Conservation (phyloP, 2,797 vertebrate genomes). For the Mus caroli region DNA sequence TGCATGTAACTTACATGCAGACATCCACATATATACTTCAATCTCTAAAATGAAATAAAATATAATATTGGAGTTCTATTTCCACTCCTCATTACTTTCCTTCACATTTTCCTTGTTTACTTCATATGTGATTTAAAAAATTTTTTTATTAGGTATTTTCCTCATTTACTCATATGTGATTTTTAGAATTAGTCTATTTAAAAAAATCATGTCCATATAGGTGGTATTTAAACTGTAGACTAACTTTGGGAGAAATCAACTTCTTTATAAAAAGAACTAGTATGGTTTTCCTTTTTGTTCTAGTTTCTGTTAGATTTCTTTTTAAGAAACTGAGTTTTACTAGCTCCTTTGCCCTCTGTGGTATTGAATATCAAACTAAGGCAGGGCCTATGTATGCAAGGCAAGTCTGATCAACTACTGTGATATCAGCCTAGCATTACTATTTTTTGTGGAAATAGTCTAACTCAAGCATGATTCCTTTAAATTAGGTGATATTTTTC, state of each 20-base stretch:
- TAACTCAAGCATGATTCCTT: neutral
- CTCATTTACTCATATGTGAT: neutral
- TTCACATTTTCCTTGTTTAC: neutral
- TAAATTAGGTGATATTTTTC: constrained; percentile 39
- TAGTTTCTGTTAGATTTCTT: constrained; percentile 35
- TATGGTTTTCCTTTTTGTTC: constrained; percentile 25
- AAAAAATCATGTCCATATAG: neutral
- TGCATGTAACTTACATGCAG: neutral
- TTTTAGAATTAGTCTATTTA: neutral
- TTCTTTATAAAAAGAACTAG: constrained; percentile 38
- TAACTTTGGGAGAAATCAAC: constrained; percentile 21
- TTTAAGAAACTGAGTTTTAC: constrained; percentile 18
- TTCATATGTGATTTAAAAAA: neutral
- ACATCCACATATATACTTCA: neutral
- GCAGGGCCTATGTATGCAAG: neutral
- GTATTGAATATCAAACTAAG: neutral
- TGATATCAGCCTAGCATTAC: neutral
- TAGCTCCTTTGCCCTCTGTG: neutral
- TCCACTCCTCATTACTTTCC: constrained; percentile 9
- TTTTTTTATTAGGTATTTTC: neutral
- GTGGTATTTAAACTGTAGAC: neutral
- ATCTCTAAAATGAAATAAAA: neutral
- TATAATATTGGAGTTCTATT: neutral
- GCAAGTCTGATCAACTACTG: neutral
- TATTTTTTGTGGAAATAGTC: constrained; percentile 49